These are phyloP conservation scores for Andrena haemorrhoa DNA, from an alignment of 2,888 invertebrate species.

Conservation along the genomic window DNA sequence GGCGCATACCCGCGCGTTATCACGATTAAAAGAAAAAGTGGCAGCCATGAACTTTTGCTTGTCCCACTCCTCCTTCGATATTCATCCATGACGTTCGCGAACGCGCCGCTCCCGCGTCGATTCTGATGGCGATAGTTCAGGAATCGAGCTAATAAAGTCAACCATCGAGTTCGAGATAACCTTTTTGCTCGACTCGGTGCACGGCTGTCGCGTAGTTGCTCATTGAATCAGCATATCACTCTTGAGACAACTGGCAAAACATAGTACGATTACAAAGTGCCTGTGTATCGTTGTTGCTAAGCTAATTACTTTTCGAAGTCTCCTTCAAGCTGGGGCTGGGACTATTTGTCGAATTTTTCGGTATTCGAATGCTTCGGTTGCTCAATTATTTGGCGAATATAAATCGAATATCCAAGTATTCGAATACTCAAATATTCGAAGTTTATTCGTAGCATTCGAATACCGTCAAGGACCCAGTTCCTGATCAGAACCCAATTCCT, in stretches of 20 bases:
- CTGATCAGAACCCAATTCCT: too few species aligned
- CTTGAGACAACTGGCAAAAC: background rate
- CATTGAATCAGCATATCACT: constrained; percentile 6
- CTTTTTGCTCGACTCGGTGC: constrained; percentile 23
- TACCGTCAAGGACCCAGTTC: too few species aligned
- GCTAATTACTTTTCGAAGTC: background rate
- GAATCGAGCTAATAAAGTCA: constrained; percentile 42
- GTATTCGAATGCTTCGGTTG: too few species aligned
- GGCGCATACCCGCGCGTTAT: constrained; percentile 50
- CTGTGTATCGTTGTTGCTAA: constrained; percentile 2
- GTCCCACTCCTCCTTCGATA: constrained; percentile 51
- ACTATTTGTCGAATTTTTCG: too few species aligned
- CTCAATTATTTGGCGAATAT: too few species aligned
- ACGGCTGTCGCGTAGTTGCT: background rate
- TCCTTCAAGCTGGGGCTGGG: too few species aligned
- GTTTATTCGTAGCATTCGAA: too few species aligned
- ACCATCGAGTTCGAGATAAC: constrained; percentile 18
- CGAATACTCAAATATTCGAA: too few species aligned
- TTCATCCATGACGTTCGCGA: constrained; percentile 51
- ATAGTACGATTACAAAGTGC: background rate
- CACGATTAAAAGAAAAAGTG: constrained; percentile 61
- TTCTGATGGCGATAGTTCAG: constrained; percentile 39
- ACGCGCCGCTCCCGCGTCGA: constrained; percentile 38
- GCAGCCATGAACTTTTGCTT: constrained; percentile 66
- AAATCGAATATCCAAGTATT: too few species aligned